A percentile compares a stretch with the other conserved stretches of the same genome.
Evolutionary conservation across 2,113 vertebrate species (phyloP).

Genomic region (Syrmaticus mikado): DNA sequence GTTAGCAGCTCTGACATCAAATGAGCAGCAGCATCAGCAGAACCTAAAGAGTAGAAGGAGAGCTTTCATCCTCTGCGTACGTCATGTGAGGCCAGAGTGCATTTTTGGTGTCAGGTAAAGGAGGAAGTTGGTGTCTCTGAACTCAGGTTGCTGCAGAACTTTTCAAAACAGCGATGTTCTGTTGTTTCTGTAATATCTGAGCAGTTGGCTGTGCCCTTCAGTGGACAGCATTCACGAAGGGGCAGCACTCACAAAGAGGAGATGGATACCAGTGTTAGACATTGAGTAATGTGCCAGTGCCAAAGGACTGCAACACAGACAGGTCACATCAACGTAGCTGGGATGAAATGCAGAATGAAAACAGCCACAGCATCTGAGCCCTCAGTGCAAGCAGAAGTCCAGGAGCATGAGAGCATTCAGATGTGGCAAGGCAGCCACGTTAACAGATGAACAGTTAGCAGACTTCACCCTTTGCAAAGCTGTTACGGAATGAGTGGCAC

Average conservation of each 20-base stretch:
- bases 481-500: fast-evolving
- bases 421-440: background rate
- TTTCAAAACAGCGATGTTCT: background rate
- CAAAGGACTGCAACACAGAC: background rate
- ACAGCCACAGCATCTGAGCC: fast-evolving
- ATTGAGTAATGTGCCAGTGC: fast-evolving
- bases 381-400: background rate
- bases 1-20: background rate
- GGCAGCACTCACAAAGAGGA: background rate
- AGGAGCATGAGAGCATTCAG: fast-evolving
- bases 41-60: background rate
- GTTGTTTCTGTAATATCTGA: background rate
- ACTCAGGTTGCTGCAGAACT: background rate
- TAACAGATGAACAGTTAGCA: background rate
- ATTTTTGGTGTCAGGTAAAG: background rate
- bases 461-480: background rate
- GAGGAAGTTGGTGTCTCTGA: background rate
- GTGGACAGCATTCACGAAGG: background rate
- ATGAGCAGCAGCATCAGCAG: background rate
- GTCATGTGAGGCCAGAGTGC: background rate
- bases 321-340: background rate
- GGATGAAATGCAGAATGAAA: background rate
- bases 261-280: background rate
- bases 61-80: background rate
- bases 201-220: background rate